Base-by-base conservation (phyloP, 2,113 vertebrate genomes). In the Spermophilus dauricus region DNA sequence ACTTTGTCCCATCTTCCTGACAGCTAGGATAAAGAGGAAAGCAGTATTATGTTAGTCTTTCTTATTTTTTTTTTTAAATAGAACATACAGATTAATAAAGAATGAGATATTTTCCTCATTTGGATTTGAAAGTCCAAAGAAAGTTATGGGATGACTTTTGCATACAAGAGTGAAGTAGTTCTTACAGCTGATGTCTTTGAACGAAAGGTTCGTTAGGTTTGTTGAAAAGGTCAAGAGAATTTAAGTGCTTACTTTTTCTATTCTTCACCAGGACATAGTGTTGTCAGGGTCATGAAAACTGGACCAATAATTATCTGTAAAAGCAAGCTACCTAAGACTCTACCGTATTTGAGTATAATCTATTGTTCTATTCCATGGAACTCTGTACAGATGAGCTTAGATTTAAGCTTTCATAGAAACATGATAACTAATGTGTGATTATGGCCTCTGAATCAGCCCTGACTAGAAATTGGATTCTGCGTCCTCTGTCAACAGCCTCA, bases 401-500 rank as follows among this genome's bases (percentile, higher is more conserved):
- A 34, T n/a, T 70, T 89, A 78, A 42, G 75, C 20, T 95, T 97
- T 90, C 72, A 39, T 94, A 94, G 45, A 89, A 42, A 89, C 83
- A 80, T 51, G 51, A 77, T 73, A 85, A 48, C 30, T 83, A 91
- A 80, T 69, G 53, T 63, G 20, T 82, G 30, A 82, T 56, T 37
- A 37, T 17, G 30, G 39, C 70, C 65, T 94, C 75, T 89, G 87
- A 88, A 56, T 75, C 75, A 94, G 22, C 26, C 34, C 77, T 42
- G 45, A 69, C 67, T 69, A 75, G 53, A 94, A 93, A 83, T 53
- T 91, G 78, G 86, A 94, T 93, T 94, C 63, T 85, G 61, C 95
- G 56, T 93, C 73, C 14, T 97, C 94, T n/a, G 63, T 91, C 91
- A 91, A 91, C 30, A 94, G 73, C 16, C 63, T 97, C 26, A 9